Base-by-base conservation (phyloP, 2,113 vertebrate genomes). In the Lepisosteus osseus region DNA sequence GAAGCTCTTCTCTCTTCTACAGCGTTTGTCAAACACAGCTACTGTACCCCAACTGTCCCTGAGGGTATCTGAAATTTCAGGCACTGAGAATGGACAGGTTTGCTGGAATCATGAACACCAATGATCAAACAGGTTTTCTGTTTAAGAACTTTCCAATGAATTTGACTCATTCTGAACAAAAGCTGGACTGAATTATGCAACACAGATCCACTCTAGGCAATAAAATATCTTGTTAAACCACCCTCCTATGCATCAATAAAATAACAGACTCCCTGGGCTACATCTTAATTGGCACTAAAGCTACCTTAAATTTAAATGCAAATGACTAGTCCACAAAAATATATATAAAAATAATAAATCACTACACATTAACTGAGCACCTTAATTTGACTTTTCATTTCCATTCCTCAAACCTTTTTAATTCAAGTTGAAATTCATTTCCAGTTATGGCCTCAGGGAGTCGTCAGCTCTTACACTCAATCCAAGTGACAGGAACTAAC, bases 231-330 rank as follows among this genome's bases (percentile, higher is more conserved):
- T 78, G 71, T 66, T 78, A 80, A 82, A 76, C 41, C 17, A 62
- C 69, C 73, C 77, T 81, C 68, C 73, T 65, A 79, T 47, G 62
- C 75, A 83, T 81, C 81, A 85, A 83, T 86, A 81, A 86, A 85
- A 79, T 71, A 83, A 83, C 76, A 73, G 9, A 67, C 77, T 87
- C 81, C 83, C 83, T 79, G 61, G 79, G 84, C 72, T 0, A 78
- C 29, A 72, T 85, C 80, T 82, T 87, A 88, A 86, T 87, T 86
- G 80, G 67, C 73, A 78, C 64, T 73, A 69, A 78, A 88, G 71
- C 63, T 66, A 77, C 74, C 43, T 8, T 72, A 77, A 73, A 89
- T 88, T 81, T 83, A 77, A 75, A 88, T 89, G 79, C 73, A 86
- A 85, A 88, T 85, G 66, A 81, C 63, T 71, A 9, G 66, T 77